Base-by-base conservation (phyloP, 1,140 invertebrate species). In the Bilobella aurantiaca region DNA sequence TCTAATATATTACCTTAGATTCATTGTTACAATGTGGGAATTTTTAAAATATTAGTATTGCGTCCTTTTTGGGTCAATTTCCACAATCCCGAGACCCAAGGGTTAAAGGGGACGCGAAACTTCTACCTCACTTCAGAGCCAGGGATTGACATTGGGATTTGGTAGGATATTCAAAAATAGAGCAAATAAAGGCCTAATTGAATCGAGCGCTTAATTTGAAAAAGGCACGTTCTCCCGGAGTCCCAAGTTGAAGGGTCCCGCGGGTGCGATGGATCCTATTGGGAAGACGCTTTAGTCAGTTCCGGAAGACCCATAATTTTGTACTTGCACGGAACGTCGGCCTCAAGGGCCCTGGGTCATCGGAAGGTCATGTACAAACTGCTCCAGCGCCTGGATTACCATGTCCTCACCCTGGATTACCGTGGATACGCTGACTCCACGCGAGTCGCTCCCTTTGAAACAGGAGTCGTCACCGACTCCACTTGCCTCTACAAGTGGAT, bases 321-420 rank as follows among this genome's bases (percentile, higher is more conserved):
- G 5, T 93, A 93, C 75, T 80, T 88, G 71, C 91, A 93, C 80
- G 93, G 93, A 2, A 96, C 95, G 76, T 88, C 90, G 3, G 91
- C 90, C 18, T 86, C 90, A 61, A 80, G 90, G 73, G 86, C 83
- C 3, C 84, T 84, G 16, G 78, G 79, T 0, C 91, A 95, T 77
- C 81, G 93, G 60, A 78, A 91, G 25, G 84, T 89, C 73, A 79
- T 96, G 49, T 96, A 96, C 77, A 83, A 90, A 76, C 75, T 93
- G 31, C 81, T 97, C 62, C 83, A 87, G 70, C 79, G 84, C 53
- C 78, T 87, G 67, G 84, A 89, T 74, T 93, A 86, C 75, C 93
- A 96, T 79, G 83, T 96, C 3, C 80, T 97, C 64, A 81, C 89
- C 2, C 89, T 94, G 74, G 94, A 97, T 78, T 97, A 97, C 78